Evolutionary conservation across 2,797 vertebrate species (phyloP).

Genomic region (Myoxocephalus aenaeus): DNA sequence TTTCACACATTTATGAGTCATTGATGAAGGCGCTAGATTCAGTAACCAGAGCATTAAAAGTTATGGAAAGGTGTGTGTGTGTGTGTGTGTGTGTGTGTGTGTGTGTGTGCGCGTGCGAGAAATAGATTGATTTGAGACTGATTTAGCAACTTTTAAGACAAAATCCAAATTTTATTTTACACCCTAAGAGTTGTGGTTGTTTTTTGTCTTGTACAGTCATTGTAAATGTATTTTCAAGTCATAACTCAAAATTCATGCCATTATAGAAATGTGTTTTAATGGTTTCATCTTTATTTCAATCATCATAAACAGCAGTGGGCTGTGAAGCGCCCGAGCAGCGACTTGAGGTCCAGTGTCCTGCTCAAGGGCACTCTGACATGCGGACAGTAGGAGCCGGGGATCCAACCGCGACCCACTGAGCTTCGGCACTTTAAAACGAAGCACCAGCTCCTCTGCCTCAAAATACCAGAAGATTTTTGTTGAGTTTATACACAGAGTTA

Average conservation of each 20-base stretch:
- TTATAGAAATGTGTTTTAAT: neutral
- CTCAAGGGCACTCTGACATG: too few species aligned
- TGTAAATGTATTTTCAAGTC: neutral
- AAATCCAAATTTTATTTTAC: too few species aligned
- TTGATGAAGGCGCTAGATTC: neutral
- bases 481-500: neutral
- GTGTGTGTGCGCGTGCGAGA: too few species aligned
- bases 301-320: too few species aligned
- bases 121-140: too few species aligned
- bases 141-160: too few species aligned
- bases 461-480: neutral
- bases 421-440: neutral
- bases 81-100: too few species aligned
- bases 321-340: too few species aligned
- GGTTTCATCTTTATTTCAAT: neutral
- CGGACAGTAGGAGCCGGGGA: too few species aligned
- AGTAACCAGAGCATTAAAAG: neutral
- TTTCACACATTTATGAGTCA: neutral
- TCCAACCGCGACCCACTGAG: too few species aligned
- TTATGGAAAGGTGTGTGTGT: too few species aligned
- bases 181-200: neutral
- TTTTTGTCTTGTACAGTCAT: neutral
- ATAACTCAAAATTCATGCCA: neutral
- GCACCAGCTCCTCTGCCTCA: neutral
- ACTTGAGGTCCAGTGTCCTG: too few species aligned